phyloP scores from a whole-genome alignment of 2,113 vertebrate species.

The Taxidea taxus region DNA sequence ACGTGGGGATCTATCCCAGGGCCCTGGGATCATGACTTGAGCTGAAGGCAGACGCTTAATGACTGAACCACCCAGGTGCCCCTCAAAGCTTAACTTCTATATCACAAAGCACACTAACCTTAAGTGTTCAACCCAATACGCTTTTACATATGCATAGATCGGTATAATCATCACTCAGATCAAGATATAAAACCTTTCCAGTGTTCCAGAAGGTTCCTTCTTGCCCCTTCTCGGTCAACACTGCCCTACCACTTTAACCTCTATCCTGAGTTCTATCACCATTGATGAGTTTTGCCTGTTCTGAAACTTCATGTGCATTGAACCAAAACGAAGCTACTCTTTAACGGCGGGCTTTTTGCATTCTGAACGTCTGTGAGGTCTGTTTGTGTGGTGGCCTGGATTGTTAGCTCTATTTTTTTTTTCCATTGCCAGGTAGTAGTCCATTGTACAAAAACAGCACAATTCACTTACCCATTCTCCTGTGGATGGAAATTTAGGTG shows the following conservation, averaged over 20 bases:
- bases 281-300: background rate
- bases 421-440: background rate
- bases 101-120: background rate
- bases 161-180: background rate
- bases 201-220: slow-evolving; percentile 7
- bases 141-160: background rate
- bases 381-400: background rate
- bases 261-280: background rate
- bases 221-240: background rate
- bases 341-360: background rate
- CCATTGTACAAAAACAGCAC: background rate
- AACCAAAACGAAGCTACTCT: background rate
- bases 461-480: background rate
- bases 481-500: background rate
- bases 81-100: background rate
- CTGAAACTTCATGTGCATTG: background rate
- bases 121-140: background rate
- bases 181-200: background rate
- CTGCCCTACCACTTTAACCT: background rate
- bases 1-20: too few relatives aligned
- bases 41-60: too few relatives aligned
- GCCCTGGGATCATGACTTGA: too few relatives aligned
- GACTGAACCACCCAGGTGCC: too few relatives aligned
- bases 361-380: background rate
- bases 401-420: background rate